Percentiles rank a stretch among this genome's conserved stretches.
phyloP scores from a whole-genome alignment of 2,797 vertebrate species.

The Calcarius lapponicus region DNA sequence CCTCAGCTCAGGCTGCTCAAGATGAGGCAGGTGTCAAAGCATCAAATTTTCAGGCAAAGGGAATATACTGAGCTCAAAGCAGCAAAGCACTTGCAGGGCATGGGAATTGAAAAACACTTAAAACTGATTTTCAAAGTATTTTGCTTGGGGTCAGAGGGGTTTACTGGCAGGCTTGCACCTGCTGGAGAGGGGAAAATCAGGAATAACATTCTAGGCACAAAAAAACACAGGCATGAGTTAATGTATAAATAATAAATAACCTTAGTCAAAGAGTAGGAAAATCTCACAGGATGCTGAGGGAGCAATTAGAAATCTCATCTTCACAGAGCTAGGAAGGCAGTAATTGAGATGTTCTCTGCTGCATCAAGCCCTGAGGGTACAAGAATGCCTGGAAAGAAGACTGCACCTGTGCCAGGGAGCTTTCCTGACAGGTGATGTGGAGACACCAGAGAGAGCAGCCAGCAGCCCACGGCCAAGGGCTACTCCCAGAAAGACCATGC shows the following conservation, averaged over 20 bases:
- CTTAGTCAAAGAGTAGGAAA: neutral
- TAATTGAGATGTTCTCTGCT: neutral
- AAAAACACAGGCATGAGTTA: neutral
- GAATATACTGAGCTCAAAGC: neutral
- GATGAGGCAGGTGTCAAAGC: neutral
- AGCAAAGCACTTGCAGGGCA: neutral
- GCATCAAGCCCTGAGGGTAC: neutral
- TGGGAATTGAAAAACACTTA: neutral
- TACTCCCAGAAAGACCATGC: neutral
- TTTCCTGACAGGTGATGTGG: neutral
- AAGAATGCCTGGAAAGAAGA: neutral
- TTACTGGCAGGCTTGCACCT: neutral
- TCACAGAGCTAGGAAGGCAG: neutral
- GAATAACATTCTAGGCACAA: neutral
- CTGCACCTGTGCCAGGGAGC: neutral
- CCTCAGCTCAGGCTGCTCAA: neutral
- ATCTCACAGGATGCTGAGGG: neutral
- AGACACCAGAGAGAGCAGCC: neutral
- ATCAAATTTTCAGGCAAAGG: neutral
- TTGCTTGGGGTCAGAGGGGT: neutral
- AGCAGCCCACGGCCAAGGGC: neutral
- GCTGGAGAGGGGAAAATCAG: neutral
- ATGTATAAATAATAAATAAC: neutral
- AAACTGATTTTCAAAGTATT: neutral
- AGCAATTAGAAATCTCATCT: neutral